Percentiles rank a stretch among this genome's conserved stretches.
Evolutionary conservation across 2,113 vertebrate species (phyloP).

Genomic region (Siniperca knerii): DNA sequence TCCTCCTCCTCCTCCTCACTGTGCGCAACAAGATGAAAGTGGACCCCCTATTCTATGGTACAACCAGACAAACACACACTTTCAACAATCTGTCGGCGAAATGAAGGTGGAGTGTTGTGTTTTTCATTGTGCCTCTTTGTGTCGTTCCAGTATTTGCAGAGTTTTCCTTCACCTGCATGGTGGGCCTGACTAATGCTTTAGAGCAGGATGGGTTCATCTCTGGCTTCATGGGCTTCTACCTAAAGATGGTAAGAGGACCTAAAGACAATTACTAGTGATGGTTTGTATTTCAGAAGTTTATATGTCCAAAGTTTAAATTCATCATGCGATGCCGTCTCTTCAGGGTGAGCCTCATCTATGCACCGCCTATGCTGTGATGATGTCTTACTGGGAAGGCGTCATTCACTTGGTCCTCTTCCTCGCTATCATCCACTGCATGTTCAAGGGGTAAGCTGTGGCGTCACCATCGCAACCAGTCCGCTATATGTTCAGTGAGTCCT

Average conservation of each 20-base stretch:
- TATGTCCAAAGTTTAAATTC: neutral
- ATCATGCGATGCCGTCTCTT: neutral
- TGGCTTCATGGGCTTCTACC: constrained; percentile 88
- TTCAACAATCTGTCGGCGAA: too few species aligned
- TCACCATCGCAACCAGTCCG: accelerated
- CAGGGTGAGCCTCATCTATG: constrained; percentile 91
- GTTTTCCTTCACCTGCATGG: constrained; percentile 87
- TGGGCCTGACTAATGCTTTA: constrained; percentile 87
- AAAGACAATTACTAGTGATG: neutral
- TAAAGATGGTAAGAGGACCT: constrained; percentile 84
- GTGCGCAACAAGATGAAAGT: constrained; percentile 73
- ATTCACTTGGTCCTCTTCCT: constrained; percentile 90
- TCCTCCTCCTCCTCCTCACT: constrained; percentile 76
- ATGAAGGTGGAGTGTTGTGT: neutral
- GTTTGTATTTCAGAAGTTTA: neutral
- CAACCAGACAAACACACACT: neutral
- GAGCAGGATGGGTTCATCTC: constrained; percentile 90
- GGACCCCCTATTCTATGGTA: constrained; percentile 92
- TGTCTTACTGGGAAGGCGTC: constrained; percentile 92
- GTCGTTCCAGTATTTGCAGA: constrained; percentile 85
- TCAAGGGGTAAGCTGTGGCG: constrained; percentile 80
- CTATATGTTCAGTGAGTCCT: neutral
- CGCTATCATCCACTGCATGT: constrained; percentile 85
- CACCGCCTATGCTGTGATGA: constrained; percentile 88
- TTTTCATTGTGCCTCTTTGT: neutral